Conservation (phyloP, 2,888 invertebrate species). For the Parasteatoda lunata region DNA sequence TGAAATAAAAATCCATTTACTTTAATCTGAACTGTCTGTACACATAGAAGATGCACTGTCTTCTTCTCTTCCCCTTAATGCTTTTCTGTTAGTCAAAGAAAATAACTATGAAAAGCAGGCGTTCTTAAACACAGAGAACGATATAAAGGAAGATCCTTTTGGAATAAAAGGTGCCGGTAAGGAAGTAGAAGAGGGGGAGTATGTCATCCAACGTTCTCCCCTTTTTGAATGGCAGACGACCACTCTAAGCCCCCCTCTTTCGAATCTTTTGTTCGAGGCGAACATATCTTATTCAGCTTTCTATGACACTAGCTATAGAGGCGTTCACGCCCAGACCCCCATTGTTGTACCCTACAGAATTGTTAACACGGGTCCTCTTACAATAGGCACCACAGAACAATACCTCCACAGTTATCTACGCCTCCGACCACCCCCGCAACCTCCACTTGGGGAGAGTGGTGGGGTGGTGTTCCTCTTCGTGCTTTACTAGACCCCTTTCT, state of each 20-base stretch:
- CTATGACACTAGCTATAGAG: conserved; percentile 57
- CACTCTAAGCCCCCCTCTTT: conserved; percentile 56
- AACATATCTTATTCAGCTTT: conserved; percentile 67
- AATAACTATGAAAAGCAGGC: conserved; percentile 58
- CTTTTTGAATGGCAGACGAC: conserved; percentile 66
- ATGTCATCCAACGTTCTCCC: conserved; percentile 30
- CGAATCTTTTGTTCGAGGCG: conserved; percentile 57
- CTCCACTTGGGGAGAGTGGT: neutral
- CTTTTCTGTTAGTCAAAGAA: conserved; percentile 61
- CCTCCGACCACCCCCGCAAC: neutral
- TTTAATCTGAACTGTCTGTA: conserved; percentile 57
- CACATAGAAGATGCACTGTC: neutral
- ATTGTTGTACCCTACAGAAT: conserved; percentile 65
- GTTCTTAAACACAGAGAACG: conserved; percentile 44
- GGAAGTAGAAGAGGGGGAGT: conserved; percentile 20
- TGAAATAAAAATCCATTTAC: conserved; percentile 67
- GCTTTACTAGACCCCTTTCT: neutral
- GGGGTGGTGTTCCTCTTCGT: neutral
- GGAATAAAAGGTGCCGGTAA: conserved; percentile 55
- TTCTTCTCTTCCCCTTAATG: conserved; percentile 42
- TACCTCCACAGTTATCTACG: conserved; percentile 63
- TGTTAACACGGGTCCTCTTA: conserved; percentile 64
- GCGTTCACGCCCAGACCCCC: conserved; percentile 43
- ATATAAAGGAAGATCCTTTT: conserved; percentile 12
- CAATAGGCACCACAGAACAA: conserved; percentile 62